Percentiles rank a stretch among this genome's conserved stretches.
These are phyloP conservation scores for Chloromyia formosa DNA, from an alignment of 2,888 invertebrate genomes.

Conservation along the genomic window DNA sequence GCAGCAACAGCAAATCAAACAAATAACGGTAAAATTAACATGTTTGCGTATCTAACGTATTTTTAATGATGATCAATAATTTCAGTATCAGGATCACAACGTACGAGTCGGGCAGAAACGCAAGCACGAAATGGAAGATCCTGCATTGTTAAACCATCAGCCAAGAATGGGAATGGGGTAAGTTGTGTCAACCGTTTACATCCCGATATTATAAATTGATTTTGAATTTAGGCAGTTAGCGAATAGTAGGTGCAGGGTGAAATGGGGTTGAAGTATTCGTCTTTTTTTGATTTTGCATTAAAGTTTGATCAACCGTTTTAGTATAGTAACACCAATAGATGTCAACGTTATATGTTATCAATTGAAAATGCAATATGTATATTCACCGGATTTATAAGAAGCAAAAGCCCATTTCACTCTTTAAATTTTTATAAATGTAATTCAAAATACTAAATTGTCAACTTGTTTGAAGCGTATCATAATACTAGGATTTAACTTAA, in stretches of 20 bases:
- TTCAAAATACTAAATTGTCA: too few relatives aligned
- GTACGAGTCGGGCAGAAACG: constrained; percentile 45
- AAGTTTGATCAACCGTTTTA: too few relatives aligned
- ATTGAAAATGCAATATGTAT: too few relatives aligned
- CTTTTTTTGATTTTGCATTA: too few relatives aligned
- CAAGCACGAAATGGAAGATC: constrained; percentile 50
- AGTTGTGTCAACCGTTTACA: constrained; percentile 32
- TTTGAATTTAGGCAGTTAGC: neutral
- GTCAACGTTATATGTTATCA: too few relatives aligned
- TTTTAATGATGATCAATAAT: neutral
- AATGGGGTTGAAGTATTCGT: neutral
- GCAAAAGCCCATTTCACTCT: too few relatives aligned
- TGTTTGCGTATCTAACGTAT: neutral
- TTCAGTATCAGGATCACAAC: constrained; percentile 34
- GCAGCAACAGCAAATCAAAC: constrained; percentile 45
- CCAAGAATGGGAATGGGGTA: constrained; percentile 52
- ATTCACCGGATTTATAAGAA: too few relatives aligned
- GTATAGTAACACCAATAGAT: too few relatives aligned
- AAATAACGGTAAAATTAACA: constrained; percentile 25
- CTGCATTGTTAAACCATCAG: constrained; percentile 44
- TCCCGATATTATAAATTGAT: neutral
- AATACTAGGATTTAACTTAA: too few relatives aligned
- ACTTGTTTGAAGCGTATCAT: too few relatives aligned
- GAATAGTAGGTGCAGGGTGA: neutral
- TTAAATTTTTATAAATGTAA: too few relatives aligned